These are phyloP conservation scores for Pseudoips prasinana DNA, from an alignment of 2,888 invertebrate species.

Conservation along the genomic window DNA sequence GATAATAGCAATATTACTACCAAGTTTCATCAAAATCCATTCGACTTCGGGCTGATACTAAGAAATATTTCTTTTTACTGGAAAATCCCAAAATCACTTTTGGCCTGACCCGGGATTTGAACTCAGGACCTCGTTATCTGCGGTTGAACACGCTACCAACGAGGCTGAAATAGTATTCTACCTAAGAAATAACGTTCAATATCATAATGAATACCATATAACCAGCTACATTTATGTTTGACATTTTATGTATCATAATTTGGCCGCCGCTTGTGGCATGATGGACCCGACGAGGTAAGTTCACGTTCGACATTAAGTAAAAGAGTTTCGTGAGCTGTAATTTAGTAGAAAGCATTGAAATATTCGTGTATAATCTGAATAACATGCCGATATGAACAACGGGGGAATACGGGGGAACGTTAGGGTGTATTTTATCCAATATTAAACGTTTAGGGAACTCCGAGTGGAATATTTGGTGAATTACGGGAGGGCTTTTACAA, in stretches of 20 bases:
- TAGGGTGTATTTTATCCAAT: conserved; percentile 79
- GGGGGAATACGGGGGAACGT: conserved; percentile 72
- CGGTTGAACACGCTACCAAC: no score
- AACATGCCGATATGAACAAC: conserved; percentile 82
- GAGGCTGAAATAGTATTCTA: no score
- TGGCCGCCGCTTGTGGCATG: conserved; percentile 41
- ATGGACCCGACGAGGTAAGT: conserved; percentile 34
- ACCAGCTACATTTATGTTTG: no score
- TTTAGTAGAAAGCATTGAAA: conserved; percentile 82
- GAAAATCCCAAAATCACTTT: no score
- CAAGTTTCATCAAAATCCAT: no score
- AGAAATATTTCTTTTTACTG: no score
- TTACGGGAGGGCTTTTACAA: conserved; percentile 68
- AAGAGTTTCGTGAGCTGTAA: conserved; percentile 78
- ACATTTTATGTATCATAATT: conserved; percentile 17
- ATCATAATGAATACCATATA: no score
- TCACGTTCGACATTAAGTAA: conserved; percentile 67
- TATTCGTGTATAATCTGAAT: conserved; percentile 82
- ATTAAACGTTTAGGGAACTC: conserved; percentile 77
- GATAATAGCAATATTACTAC: no score
- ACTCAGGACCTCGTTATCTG: no score
- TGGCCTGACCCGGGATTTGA: no score
- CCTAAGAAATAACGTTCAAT: no score
- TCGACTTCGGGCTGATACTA: no score
- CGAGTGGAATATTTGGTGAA: conserved; percentile 74